These are phyloP conservation scores for Dicycla oo DNA, from an alignment of 2,888 invertebrate genomes.

Conservation along the genomic window DNA sequence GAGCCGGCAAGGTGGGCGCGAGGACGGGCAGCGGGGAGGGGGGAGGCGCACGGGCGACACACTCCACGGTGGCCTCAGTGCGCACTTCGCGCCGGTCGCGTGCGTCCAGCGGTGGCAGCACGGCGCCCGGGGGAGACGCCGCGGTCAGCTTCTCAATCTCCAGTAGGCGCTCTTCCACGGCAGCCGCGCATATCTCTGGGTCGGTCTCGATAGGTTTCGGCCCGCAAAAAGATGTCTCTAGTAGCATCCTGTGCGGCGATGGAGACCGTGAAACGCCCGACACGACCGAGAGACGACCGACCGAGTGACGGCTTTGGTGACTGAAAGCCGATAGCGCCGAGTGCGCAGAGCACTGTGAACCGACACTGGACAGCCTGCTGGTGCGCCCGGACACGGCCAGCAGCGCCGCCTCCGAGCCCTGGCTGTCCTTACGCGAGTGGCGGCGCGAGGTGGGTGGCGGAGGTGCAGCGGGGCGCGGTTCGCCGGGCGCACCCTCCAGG, in stretches of 20 bases:
- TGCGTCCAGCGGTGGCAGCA: slow-evolving; percentile 71
- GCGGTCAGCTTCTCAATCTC: slow-evolving; percentile 80
- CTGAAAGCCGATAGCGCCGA: slow-evolving; percentile 81
- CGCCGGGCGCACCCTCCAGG: slow-evolving; percentile 90
- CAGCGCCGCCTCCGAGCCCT: slow-evolving; percentile 94
- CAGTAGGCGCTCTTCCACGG: slow-evolving; percentile 83
- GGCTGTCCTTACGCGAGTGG: slow-evolving; percentile 93
- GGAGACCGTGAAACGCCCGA: slow-evolving; percentile 93
- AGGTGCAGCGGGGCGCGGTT: slow-evolving; percentile 62
- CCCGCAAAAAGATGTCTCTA: slow-evolving; percentile 97
- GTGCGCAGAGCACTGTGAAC: slow-evolving; percentile 93
- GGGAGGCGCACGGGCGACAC: slow-evolving; percentile 50
- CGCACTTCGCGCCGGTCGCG: slow-evolving; percentile 82
- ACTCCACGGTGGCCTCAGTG: slow-evolving; percentile 82
- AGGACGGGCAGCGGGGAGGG: slow-evolving; percentile 59
- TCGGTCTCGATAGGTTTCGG: slow-evolving; percentile 92
- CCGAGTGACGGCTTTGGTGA: slow-evolving; percentile 76
- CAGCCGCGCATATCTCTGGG: slow-evolving; percentile 87
- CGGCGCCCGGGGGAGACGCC: slow-evolving; percentile 42
- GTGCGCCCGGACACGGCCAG: slow-evolving; percentile 95
- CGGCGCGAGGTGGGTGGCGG: slow-evolving; percentile 78
- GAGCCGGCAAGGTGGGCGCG: neutral
- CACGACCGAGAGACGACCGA: slow-evolving; percentile 82
- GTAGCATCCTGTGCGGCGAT: slow-evolving; percentile 97
- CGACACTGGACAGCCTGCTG: slow-evolving; percentile 93